A percentile compares a stretch with the other conserved stretches of the same genome.
Evolutionary conservation across 2,113 vertebrate genomes (phyloP).

Genomic region (Malurus cyaneus): DNA sequence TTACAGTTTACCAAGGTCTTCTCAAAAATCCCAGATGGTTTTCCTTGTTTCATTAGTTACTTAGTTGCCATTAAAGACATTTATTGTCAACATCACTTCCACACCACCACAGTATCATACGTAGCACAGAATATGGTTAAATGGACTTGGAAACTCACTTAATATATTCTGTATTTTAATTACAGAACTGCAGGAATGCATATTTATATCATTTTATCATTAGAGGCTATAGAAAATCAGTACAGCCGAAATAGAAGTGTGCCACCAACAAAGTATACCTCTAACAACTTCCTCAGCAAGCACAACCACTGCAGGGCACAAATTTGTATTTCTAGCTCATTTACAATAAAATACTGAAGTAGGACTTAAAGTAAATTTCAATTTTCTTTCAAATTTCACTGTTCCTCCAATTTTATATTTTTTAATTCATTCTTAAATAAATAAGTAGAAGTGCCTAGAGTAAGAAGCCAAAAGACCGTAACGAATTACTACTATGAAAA

Average conservation of each 20-base stretch:
- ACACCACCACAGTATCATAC: not conserved
- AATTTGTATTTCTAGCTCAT: not conserved
- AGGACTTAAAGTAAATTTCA: not conserved
- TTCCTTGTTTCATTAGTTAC: not conserved
- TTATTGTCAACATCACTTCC: not conserved
- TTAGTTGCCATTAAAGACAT: not conserved
- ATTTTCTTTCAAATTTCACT: not conserved
- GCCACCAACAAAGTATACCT: not conserved
- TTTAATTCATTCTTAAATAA: not conserved
- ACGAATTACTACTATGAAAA: not conserved
- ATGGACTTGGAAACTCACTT: not conserved
- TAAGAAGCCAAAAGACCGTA: fast-evolving
- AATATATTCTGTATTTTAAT: not conserved
- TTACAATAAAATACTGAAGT: not conserved
- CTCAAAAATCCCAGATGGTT: not conserved
- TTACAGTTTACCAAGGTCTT: not conserved
- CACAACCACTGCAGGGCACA: not conserved
- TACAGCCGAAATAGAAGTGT: not conserved
- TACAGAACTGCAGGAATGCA: not conserved
- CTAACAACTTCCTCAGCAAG: not conserved
- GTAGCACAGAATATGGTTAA: not conserved
- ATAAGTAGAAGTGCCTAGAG: not conserved
- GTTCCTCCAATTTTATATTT: not conserved
- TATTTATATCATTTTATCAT: not conserved
- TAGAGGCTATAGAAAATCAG: not conserved